Percentiles rank a stretch among this genome's conserved stretches.
These are phyloP conservation scores for Dipodomys merriami DNA, from an alignment of 2,113 vertebrate species.

Conservation along the genomic window DNA sequence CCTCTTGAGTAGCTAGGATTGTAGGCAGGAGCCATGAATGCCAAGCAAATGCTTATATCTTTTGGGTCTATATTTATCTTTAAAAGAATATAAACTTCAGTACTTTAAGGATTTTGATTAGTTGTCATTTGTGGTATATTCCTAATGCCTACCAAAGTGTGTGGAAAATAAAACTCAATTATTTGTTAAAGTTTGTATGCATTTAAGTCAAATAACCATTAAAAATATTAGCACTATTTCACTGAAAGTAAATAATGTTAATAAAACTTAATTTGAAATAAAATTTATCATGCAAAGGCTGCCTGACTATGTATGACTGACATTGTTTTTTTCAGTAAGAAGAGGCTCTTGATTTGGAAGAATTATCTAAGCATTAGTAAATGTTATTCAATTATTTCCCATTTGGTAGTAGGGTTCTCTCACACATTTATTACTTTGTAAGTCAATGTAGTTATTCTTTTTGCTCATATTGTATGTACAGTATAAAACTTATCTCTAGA, in stretches of 20 bases:
- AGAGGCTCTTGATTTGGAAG: background rate
- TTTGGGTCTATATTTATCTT: too few relatives aligned
- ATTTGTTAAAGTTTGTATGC: constrained; percentile 4
- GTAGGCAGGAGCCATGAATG: too few relatives aligned
- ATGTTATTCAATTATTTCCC: background rate
- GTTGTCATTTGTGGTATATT: background rate
- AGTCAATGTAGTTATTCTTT: background rate
- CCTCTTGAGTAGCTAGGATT: too few relatives aligned
- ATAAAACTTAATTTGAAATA: background rate
- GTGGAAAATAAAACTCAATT: background rate
- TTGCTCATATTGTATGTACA: background rate
- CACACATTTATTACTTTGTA: background rate
- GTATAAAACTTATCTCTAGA: background rate
- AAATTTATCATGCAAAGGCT: background rate
- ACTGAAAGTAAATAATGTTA: background rate
- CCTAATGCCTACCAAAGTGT: background rate
- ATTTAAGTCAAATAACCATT: background rate
- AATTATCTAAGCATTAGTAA: background rate
- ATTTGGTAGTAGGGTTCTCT: background rate
- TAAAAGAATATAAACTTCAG: background rate
- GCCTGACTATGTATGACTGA: background rate
- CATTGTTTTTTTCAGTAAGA: background rate
- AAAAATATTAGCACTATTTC: background rate
- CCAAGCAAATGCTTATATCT: too few relatives aligned
- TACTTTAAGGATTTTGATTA: background rate